phyloP scores from a whole-genome alignment of 2,888 invertebrate genomes.

The Diplolepis rosae region DNA sequence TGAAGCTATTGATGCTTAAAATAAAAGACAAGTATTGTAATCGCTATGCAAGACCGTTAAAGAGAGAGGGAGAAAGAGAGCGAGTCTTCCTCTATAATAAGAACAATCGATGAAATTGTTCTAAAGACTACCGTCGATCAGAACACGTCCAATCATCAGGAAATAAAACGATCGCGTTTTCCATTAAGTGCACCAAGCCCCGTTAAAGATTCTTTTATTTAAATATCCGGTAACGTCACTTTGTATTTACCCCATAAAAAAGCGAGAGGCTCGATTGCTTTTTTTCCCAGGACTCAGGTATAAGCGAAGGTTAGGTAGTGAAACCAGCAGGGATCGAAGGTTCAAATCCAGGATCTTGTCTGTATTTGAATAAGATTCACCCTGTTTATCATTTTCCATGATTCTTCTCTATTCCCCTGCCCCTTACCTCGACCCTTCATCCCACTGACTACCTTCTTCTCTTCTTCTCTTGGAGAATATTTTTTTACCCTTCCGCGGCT shows the following conservation, averaged over 20 bases:
- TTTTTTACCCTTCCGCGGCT: constrained; percentile 48
- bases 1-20: constrained; percentile 1
- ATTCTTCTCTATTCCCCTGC: constrained; percentile 51
- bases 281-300: constrained; percentile 61
- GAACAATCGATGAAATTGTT: constrained; percentile 11
- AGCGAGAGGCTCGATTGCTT: constrained; percentile 31
- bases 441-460: constrained; percentile 35
- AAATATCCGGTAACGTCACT: constrained; percentile 41
- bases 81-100: neutral
- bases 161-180: constrained; percentile 37
- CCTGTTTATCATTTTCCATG: constrained; percentile 71
- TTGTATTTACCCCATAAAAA: constrained; percentile 40
- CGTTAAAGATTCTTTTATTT: constrained; percentile 46
- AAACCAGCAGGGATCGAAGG: constrained; percentile 41
- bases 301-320: constrained; percentile 40
- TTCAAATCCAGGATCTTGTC: constrained; percentile 68
- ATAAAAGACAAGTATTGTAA: neutral
- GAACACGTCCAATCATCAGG: neutral
- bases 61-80: too few relatives aligned
- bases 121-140: neutral
- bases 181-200: constrained; percentile 33
- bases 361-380: constrained; percentile 72
- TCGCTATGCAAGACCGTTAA: neutral
- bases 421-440: constrained; percentile 33
- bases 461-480: constrained; percentile 25